phyloP scores from a whole-genome alignment of 2,888 invertebrate species.

The Cheilosia pagana region DNA sequence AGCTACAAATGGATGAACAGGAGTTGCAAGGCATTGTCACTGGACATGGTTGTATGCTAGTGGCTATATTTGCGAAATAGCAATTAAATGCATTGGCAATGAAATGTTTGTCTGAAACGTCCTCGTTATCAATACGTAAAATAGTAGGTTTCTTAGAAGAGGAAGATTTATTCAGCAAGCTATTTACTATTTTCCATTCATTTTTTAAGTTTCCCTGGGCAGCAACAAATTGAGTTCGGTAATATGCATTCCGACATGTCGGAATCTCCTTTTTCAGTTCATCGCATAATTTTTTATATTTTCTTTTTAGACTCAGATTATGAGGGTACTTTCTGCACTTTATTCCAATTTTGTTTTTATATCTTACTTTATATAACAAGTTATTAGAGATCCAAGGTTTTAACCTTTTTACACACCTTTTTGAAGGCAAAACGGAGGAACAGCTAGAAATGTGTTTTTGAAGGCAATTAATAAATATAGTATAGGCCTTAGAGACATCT shows the following conservation, averaged over 20 bases:
- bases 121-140: too few relatives aligned
- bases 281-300: conserved; percentile 4
- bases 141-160: too few relatives aligned
- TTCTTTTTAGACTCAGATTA: too few relatives aligned
- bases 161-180: conserved; percentile 16
- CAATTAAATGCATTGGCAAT: conserved; percentile 33
- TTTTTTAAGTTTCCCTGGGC: background rate
- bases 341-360: too few relatives aligned
- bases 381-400: too few relatives aligned
- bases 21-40: background rate
- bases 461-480: background rate
- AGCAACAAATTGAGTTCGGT: background rate
- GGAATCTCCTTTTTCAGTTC: conserved; percentile 10
- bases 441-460: background rate
- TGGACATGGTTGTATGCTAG: conserved; percentile 5
- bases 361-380: too few relatives aligned
- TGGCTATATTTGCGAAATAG: conserved; percentile 19
- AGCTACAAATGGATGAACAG: background rate
- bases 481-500: conserved; percentile 4
- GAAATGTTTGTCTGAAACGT: conserved; percentile 4
- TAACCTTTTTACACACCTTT: too few relatives aligned
- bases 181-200: conserved; percentile 9
- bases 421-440: background rate
- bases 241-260: background rate
- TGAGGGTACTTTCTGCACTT: too few relatives aligned